Evolutionary conservation across 2,113 vertebrate genomes (phyloP).

Genomic region (Ia io): DNA sequence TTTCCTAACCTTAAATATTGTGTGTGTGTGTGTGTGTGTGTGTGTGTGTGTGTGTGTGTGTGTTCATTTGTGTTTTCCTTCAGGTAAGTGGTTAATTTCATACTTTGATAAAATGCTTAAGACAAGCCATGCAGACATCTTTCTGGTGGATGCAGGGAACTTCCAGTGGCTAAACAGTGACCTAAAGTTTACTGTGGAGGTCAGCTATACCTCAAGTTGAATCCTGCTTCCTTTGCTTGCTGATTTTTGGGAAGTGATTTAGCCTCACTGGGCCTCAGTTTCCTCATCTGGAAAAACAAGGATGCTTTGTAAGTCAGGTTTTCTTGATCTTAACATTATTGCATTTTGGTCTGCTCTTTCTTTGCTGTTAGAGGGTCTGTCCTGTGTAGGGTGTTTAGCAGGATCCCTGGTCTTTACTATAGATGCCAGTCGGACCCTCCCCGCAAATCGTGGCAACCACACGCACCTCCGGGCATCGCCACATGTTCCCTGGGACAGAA

Average conservation of each 20-base stretch:
- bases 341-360: neutral
- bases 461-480: too few species aligned
- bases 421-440: neutral
- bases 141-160: neutral
- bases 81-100: neutral
- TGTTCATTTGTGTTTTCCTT: neutral
- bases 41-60: neutral
- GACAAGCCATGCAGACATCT: neutral
- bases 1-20: neutral
- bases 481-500: neutral
- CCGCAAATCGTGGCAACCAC: neutral
- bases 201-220: neutral
- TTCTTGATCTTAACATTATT: neutral
- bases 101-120: neutral
- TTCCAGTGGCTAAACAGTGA: neutral
- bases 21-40: neutral
- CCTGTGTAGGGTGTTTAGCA: neutral
- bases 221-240: neutral
- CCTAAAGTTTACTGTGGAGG: neutral
- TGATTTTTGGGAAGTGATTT: neutral
- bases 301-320: neutral
- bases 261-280: neutral
- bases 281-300: neutral
- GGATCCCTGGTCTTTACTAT: neutral
- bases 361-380: neutral